Conservation (phyloP, 2,888 invertebrate genomes). For the Anticlea derivata region DNA sequence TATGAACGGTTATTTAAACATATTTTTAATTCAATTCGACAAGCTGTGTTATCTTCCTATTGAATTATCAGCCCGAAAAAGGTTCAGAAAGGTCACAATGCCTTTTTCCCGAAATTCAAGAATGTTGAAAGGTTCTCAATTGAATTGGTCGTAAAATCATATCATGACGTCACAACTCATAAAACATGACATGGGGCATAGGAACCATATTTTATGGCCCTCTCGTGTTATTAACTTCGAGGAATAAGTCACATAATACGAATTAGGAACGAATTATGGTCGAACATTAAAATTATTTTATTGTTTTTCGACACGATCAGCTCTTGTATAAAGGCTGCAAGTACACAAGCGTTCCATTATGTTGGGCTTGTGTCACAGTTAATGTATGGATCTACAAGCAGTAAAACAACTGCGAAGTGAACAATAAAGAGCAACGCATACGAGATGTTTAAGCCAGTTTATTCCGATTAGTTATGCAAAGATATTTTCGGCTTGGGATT, state of each 20-base stretch:
- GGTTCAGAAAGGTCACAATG: too few relatives aligned
- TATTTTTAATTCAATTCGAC: too few relatives aligned
- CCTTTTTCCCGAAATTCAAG: neutral
- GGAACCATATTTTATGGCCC: constrained; percentile 43
- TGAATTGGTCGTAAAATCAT: constrained; percentile 21
- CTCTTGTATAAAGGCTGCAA: constrained; percentile 28
- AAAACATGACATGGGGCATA: constrained; percentile 33
- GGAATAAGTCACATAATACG: constrained; percentile 50
- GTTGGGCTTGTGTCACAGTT: constrained; percentile 17
- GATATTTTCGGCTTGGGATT: too few relatives aligned
- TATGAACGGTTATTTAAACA: too few relatives aligned
- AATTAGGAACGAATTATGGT: constrained; percentile 47
- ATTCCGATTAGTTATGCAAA: too few relatives aligned
- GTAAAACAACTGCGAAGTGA: neutral
- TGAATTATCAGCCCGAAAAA: too few relatives aligned
- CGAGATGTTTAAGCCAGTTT: too few relatives aligned
- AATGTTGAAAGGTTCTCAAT: constrained; percentile 14
- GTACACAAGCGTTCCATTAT: constrained; percentile 28
- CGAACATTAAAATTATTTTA: constrained; percentile 55
- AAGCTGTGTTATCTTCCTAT: too few relatives aligned
- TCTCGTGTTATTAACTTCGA: constrained; percentile 45
- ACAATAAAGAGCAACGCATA: too few relatives aligned
- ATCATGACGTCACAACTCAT: constrained; percentile 35
- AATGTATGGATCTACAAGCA: neutral
- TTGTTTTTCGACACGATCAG: constrained; percentile 45